A percentile compares a stretch with the other conserved stretches of the same genome.
Evolutionary conservation across 92 coral and sea anemone genomes (phyloP).

Genomic region (Galaxea fascicularis): DNA sequence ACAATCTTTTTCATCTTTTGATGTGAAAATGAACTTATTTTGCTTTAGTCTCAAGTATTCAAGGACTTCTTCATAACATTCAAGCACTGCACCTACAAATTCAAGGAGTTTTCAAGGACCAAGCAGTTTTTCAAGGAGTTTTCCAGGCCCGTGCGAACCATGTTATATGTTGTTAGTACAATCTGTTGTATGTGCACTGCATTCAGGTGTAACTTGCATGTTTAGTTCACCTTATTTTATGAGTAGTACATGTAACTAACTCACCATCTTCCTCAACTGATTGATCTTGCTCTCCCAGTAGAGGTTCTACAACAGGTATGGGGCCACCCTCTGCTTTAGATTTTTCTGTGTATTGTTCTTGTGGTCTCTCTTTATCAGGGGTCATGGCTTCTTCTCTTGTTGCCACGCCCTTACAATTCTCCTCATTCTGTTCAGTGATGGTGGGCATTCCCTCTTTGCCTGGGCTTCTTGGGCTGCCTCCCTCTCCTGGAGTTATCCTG

Average conservation of each 20-base stretch:
- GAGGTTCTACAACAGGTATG: slow-evolving; percentile 70
- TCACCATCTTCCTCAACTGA: slow-evolving; percentile 73
- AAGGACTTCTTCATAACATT: too few species aligned
- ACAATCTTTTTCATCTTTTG: too few species aligned
- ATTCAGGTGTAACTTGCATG: too few species aligned
- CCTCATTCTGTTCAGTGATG: slow-evolving; percentile 78
- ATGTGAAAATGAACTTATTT: too few species aligned
- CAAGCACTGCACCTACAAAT: too few species aligned
- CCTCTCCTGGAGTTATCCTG: slow-evolving; percentile 69
- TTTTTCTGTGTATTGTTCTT: slow-evolving; percentile 33
- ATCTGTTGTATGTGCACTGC: too few species aligned
- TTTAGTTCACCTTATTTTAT: too few species aligned
- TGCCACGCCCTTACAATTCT: neutral
- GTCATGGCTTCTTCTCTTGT: slow-evolving; percentile 6
- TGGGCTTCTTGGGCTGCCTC: slow-evolving; percentile 46
- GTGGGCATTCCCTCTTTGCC: slow-evolving; percentile 77
- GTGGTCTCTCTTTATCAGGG: slow-evolving; percentile 6
- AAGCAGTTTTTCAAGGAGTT: too few species aligned
- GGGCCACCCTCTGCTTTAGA: slow-evolving; percentile 33
- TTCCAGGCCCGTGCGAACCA: too few species aligned
- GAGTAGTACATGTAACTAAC: neutral
- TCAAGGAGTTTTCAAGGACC: too few species aligned
- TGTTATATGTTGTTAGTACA: too few species aligned
- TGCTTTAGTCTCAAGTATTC: too few species aligned
- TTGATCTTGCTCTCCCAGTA: slow-evolving; percentile 63